A percentile compares a stretch with the other conserved stretches of the same genome.
These are phyloP conservation scores for Lapara coniferarum DNA, from an alignment of 2,888 invertebrate species.

Conservation along the genomic window DNA sequence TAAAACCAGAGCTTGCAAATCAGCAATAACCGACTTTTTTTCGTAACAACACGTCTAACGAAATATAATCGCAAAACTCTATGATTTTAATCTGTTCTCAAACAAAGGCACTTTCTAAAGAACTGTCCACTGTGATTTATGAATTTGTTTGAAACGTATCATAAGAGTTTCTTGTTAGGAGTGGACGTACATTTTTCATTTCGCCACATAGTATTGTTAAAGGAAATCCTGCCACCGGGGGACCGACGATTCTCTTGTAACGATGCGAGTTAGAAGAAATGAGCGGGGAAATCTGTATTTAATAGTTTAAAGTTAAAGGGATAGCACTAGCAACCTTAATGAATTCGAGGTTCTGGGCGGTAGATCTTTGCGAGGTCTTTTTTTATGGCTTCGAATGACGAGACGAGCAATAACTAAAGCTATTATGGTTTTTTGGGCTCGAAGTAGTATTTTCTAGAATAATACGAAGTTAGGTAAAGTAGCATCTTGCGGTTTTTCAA, in stretches of 20 bases:
- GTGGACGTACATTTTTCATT: constrained; percentile 47
- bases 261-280: constrained; percentile 32
- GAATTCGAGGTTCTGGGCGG: too few species aligned
- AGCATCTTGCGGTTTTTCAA: too few species aligned
- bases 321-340: neutral
- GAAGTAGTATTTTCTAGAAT: too few species aligned
- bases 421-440: too few species aligned
- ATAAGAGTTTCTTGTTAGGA: constrained; percentile 10
- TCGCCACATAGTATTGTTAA: constrained; percentile 43
- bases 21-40: too few species aligned
- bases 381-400: too few species aligned
- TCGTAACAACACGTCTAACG: too few species aligned
- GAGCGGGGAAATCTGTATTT: neutral
- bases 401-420: too few species aligned
- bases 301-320: neutral
- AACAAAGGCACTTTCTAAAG: constrained; percentile 1
- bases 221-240: constrained; percentile 33
- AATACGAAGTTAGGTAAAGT: too few species aligned
- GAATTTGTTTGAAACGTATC: constrained; percentile 25
- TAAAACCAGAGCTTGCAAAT: too few species aligned
- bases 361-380: too few species aligned
- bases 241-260: constrained; percentile 37
- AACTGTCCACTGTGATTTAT: neutral
- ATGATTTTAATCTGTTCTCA: constrained; percentile 8
- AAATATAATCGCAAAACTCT: neutral